Evolutionary conservation across 1,140 invertebrate genomes (phyloP), one percentile per base, ranked within the genome.

Genomic region (Neodiprion pinetum): DNA sequence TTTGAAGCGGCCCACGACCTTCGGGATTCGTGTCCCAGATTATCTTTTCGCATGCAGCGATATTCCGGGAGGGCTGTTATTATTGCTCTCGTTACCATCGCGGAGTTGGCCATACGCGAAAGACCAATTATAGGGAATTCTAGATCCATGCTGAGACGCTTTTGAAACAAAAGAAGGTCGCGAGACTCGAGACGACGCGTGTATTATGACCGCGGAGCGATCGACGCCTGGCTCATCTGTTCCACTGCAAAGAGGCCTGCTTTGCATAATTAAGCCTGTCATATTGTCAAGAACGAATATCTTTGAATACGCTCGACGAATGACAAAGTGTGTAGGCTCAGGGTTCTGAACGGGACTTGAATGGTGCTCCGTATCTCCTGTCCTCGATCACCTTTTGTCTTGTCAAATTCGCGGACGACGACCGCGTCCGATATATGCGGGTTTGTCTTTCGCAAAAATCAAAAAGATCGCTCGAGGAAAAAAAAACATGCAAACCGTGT

Each of bases 201-300:
- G 53, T 61, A 61, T n/a, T 61, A 61, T 12, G 3, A 17, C 53
- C 53, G 11, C 28, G 5, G n/a, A 61, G n/a, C 53, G n/a, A 12
- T 61, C 28, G 28, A 40, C 28, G 28, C 28, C 28, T 40, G 28
- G 28, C 28, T 40, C 28, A 40, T 61, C 53, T 5, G n/a, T 61
- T 61, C 53, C 11, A 61, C 11, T 17, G 5, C 9, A 61, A 61
- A 61, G 11, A 61, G 53, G 53, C n/a, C 53, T 9, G 53, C 53
- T 61, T 61, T 61, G 53, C 53, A 61, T 61, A 61, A 61, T 61
- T 61, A 61, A 5, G 53, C 53, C 53, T 61, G 53, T 61, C 53
- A 61, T 17, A 40, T 40, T 40, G 53, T 61, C 53, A 61, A 61
- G 11, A 12, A 17, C 8, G n/a, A 61, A 61, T 61, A 61, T 61